A percentile compares a stretch with the other conserved stretches of the same genome.
Conservation (phyloP, 2,113 vertebrate species). For the Oreochromis tanganicae region DNA sequence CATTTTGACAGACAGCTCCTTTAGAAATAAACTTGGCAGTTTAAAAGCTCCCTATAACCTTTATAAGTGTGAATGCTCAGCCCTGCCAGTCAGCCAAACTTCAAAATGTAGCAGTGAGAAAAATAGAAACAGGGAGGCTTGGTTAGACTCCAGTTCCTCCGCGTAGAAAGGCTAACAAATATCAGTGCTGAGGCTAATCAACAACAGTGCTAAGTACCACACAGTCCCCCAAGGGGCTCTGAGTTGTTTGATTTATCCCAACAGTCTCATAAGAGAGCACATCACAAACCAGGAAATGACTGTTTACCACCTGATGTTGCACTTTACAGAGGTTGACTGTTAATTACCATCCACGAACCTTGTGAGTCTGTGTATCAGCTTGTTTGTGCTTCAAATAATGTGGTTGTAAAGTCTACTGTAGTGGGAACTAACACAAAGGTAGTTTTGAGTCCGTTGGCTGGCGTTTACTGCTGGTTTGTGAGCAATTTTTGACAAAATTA, state of each 20-base stretch:
- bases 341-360: background rate
- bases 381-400: background rate
- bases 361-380: background rate
- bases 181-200: background rate
- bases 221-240: background rate
- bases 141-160: conserved; percentile 6
- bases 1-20: conserved; percentile 53
- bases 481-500: background rate
- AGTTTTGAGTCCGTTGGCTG: background rate
- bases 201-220: background rate
- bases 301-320: background rate
- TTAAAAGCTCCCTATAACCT: conserved; percentile 39
- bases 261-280: background rate
- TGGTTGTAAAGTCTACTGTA: accelerated
- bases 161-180: background rate
- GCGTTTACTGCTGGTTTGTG: background rate
- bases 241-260: background rate
- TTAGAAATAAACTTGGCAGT: conserved; percentile 36
- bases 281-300: background rate
- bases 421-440: background rate
- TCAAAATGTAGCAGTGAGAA: background rate
- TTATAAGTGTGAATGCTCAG: conserved; percentile 36
- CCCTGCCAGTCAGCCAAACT: conserved; percentile 35
- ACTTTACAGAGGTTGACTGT: background rate
- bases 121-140: conserved; percentile 2